These are phyloP conservation scores for Lindbergichthys nudifrons DNA, from an alignment of 2,797 vertebrate species.

Conservation along the genomic window DNA sequence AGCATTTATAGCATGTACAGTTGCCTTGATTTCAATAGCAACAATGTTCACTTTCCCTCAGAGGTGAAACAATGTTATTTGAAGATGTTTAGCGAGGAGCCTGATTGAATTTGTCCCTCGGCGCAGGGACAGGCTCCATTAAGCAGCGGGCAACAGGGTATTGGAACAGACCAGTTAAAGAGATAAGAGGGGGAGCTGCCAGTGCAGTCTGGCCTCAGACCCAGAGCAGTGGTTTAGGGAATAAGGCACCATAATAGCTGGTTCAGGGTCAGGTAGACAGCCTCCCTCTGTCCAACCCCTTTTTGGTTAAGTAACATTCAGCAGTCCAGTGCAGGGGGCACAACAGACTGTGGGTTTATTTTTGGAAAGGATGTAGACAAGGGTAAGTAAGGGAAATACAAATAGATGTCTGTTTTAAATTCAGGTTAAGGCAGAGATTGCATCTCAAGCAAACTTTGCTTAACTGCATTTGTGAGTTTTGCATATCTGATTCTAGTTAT, in stretches of 20 bases:
- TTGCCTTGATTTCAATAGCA: constrained; percentile 52
- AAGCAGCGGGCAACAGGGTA: constrained; percentile 76
- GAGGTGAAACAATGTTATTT: constrained; percentile 67
- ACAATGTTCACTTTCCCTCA: constrained; percentile 44
- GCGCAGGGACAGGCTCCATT: constrained; percentile 77
- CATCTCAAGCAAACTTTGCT: constrained; percentile 41
- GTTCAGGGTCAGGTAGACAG: constrained; percentile 82
- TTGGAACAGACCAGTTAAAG: constrained; percentile 79
- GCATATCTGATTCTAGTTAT: constrained; percentile 66
- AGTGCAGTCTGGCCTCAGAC: constrained; percentile 75
- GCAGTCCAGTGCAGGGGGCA: constrained; percentile 43
- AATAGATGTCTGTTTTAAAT: constrained; percentile 10
- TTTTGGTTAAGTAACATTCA: constrained; percentile 83
- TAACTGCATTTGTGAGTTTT: constrained; percentile 56
- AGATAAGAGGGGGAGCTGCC: constrained; percentile 69
- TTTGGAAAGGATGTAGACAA: constrained; percentile 13
- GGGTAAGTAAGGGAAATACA: constrained; percentile 19
- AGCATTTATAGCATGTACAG: constrained; percentile 17
- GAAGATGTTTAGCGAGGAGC: constrained; percentile 68
- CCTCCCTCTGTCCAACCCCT: constrained; percentile 72
- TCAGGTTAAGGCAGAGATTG: constrained; percentile 16
- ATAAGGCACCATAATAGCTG: constrained; percentile 83
- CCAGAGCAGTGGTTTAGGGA: constrained; percentile 82
- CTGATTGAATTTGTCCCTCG: constrained; percentile 76
- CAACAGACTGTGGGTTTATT: not conserved